Percentiles rank a stretch among this genome's conserved stretches.
phyloP scores from a whole-genome alignment of 2,888 invertebrate genomes.

The Monoplex corrugatus region DNA sequence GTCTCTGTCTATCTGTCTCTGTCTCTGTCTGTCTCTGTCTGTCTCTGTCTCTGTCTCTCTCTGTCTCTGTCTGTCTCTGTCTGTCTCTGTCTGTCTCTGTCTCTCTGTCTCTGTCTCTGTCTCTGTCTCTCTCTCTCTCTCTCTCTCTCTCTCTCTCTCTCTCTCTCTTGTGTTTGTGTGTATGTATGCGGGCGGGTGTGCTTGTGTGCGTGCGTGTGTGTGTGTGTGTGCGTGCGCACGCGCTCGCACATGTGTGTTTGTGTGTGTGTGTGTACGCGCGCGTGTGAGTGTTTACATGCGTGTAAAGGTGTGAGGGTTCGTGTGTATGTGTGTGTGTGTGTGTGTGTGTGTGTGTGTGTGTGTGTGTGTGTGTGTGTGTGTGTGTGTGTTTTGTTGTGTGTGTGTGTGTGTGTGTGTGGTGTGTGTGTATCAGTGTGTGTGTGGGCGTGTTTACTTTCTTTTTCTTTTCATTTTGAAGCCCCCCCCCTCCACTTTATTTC shows the following conservation, averaged over 20 bases:
- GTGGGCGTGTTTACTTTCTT: not conserved
- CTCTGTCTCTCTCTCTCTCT: not conserved
- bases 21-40: not conserved
- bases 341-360: not conserved
- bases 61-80: constrained; percentile 14
- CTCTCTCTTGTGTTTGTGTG: not conserved
- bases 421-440: not conserved
- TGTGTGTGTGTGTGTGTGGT: not conserved
- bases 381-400: not conserved
- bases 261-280: not conserved
- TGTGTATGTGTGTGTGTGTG: not conserved
- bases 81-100: not conserved
- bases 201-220: not conserved
- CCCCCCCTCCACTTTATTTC: too few relatives aligned
- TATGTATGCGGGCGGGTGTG: not conserved
- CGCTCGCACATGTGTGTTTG: too few relatives aligned
- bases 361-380: not conserved
- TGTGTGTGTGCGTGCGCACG: too few relatives aligned
- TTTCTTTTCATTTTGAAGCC: too few relatives aligned
- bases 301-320: too few relatives aligned
- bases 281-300: too few relatives aligned
- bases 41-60: not conserved
- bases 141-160: not conserved
- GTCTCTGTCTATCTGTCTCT: not conserved
- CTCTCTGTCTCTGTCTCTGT: not conserved